A percentile compares a stretch with the other conserved stretches of the same genome.
Conservation (phyloP, 2,797 vertebrate species). For the Lateolabrax maculatus region DNA sequence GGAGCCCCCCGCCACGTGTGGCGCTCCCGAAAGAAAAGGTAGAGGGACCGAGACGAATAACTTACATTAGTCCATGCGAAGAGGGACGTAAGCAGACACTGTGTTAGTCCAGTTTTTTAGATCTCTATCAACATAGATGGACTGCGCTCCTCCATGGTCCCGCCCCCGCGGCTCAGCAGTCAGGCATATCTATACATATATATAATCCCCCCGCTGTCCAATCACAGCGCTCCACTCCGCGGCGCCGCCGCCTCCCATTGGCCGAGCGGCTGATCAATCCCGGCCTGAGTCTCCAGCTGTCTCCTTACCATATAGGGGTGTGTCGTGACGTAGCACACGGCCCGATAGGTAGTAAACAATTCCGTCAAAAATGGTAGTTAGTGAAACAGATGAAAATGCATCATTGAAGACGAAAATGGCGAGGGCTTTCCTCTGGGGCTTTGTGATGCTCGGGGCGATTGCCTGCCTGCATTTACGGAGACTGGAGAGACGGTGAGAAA, state of each 20-base stretch:
- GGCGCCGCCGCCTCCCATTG: conserved; percentile 67
- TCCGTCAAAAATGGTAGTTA: conserved; percentile 30
- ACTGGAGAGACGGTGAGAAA: not conserved
- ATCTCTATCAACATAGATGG: conserved; percentile 79
- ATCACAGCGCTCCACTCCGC: conserved; percentile 64
- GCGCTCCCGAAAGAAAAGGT: not conserved
- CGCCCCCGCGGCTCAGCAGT: conserved; percentile 76
- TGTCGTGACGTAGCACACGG: conserved; percentile 83
- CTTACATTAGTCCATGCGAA: conserved; percentile 82
- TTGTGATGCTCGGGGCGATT: not conserved
- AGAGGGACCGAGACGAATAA: conserved; percentile 49
- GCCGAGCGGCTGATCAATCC: conserved; percentile 61
- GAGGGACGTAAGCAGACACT: conserved; percentile 56
- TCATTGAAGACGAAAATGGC: rapidly evolving
- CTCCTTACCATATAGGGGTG: conserved; percentile 84
- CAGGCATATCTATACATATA: conserved; percentile 82
- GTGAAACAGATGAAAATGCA: not conserved
- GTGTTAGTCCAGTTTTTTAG: conserved; percentile 73
- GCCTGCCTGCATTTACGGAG: not conserved
- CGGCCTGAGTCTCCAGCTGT: conserved; percentile 56
- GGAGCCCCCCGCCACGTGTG: no score
- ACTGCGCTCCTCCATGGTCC: conserved; percentile 79
- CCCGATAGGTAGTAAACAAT: conserved; percentile 72
- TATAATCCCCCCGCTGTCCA: conserved; percentile 71
- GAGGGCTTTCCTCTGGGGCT: rapidly evolving